Conservation (phyloP, 2,113 vertebrate genomes). For the Cyprinodon brontotheroides region DNA sequence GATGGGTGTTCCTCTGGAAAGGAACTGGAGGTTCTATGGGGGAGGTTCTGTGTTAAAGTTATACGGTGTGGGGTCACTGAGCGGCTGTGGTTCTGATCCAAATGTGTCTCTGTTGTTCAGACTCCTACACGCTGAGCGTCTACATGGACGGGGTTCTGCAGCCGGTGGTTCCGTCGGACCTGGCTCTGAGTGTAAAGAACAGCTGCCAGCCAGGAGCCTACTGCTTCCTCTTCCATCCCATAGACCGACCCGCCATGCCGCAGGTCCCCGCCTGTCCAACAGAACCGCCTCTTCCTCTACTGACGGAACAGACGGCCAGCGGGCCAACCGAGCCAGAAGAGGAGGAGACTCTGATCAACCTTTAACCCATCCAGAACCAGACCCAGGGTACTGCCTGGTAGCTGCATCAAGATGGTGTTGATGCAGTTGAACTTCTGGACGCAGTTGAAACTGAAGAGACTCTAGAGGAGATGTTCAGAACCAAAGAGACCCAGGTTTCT, state of each 20-base stretch:
- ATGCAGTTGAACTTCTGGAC: constrained; percentile 10
- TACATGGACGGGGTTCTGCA: constrained; percentile 80
- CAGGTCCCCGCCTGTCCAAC: constrained; percentile 31
- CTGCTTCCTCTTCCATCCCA: constrained; percentile 89
- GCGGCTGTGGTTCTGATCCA: background rate
- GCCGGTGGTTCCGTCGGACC: constrained; percentile 81
- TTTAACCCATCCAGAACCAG: constrained; percentile 36
- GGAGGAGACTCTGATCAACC: constrained; percentile 64
- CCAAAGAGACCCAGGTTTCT: constrained; percentile 4
- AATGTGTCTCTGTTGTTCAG: constrained; percentile 30
- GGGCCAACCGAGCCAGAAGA: background rate
- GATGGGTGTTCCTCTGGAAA: no score
- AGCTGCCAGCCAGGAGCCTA: constrained; percentile 84
- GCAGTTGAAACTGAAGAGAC: background rate
- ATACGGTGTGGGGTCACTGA: no score
- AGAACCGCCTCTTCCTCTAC: constrained; percentile 36
- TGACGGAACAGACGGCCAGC: background rate
- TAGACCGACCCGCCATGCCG: constrained; percentile 37
- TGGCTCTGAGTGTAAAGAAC: constrained; percentile 87
- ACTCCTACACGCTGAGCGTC: constrained; percentile 83
- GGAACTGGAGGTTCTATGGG: no score
- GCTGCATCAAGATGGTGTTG: constrained; percentile 1
- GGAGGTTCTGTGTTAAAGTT: no score
- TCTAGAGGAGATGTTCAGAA: background rate
- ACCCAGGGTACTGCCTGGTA: constrained; percentile 5